phyloP scores from a whole-genome alignment of 2,888 invertebrate species.

The Sturmia bella region DNA sequence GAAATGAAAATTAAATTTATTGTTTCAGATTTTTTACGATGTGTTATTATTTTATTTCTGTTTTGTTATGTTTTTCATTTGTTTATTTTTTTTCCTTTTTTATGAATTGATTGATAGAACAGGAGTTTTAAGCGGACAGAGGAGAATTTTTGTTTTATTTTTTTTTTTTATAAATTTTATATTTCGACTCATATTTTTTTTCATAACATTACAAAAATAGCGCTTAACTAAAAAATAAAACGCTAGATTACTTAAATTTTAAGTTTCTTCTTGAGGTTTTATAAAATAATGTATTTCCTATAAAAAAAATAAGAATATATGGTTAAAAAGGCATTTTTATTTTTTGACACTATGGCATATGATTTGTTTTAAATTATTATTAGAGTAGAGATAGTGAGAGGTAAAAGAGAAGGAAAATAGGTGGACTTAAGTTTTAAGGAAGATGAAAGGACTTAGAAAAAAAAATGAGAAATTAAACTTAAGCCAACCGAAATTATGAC shows the following conservation, averaged over 20 bases:
- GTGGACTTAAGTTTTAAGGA: conserved; percentile 51
- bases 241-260: conserved; percentile 66
- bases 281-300: conserved; percentile 66
- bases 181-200: conserved; percentile 54
- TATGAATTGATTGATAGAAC: conserved; percentile 51
- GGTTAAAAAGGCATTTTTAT: conserved; percentile 64
- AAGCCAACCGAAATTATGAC: conserved; percentile 31
- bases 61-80: conserved; percentile 47
- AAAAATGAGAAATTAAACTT: conserved; percentile 15
- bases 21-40: conserved; percentile 43
- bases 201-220: conserved; percentile 66
- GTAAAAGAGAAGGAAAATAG: conserved; percentile 42
- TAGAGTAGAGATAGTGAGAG: conserved; percentile 59
- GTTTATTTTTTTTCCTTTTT: conserved; percentile 22
- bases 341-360: conserved; percentile 69
- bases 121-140: conserved; percentile 51
- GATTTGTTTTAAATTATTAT: conserved; percentile 56
- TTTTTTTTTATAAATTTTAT: conserved; percentile 51
- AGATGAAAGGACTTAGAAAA: background rate
- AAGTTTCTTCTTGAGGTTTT: conserved; percentile 54
- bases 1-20: conserved; percentile 11
- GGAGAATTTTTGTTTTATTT: conserved; percentile 43
- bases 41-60: conserved; percentile 52
- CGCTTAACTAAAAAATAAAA: conserved; percentile 65
- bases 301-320: conserved; percentile 58